Conservation (phyloP, 2,888 invertebrate species). For the Agonopterix arenella region DNA sequence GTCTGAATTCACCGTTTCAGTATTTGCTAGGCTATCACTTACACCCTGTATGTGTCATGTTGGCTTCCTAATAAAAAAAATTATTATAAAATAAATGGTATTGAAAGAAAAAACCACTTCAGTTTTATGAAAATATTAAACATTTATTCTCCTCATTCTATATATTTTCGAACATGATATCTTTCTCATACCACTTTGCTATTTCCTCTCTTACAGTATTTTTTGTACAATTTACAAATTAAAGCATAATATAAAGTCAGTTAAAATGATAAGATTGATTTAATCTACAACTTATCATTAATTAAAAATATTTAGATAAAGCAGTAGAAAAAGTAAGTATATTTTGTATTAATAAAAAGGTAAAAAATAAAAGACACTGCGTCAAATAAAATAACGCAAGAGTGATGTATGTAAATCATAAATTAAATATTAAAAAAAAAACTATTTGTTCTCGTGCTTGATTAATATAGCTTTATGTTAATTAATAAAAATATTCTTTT, state of each 20-base stretch:
- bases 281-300: neutral
- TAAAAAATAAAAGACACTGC: neutral
- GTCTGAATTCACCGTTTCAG: too few relatives aligned
- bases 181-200: conserved; percentile 2
- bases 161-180: neutral
- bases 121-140: conserved; percentile 18
- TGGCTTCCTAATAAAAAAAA: too few relatives aligned
- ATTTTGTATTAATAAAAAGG: neutral
- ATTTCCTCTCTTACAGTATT: neutral
- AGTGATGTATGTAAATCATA: neutral
- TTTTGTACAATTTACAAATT: conserved; percentile 9
- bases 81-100: too few relatives aligned
- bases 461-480: too few relatives aligned
- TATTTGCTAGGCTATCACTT: too few relatives aligned
- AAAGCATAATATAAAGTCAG: conserved; percentile 2
- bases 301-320: neutral
- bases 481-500: too few relatives aligned
- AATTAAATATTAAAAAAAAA: too few relatives aligned
- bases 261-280: neutral
- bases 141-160: conserved; percentile 10
- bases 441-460: too few relatives aligned
- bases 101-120: neutral
- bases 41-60: too few relatives aligned
- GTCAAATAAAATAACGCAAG: neutral
- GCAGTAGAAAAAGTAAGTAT: neutral